Base-by-base conservation (phyloP, 2,113 vertebrate genomes). In the Electrona antarctica region DNA sequence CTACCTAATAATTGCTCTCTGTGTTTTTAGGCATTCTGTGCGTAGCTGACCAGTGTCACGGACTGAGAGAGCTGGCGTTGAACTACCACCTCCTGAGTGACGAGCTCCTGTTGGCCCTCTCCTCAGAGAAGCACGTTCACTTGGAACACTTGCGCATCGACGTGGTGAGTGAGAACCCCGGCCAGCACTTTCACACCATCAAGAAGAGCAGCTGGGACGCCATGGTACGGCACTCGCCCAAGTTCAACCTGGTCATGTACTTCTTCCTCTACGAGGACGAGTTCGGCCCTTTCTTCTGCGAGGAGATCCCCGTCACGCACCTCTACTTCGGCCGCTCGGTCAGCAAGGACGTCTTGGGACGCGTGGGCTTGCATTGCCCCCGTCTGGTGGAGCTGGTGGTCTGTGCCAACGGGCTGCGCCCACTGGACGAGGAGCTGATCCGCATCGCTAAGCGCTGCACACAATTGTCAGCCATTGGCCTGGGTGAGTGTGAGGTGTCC, bases 151-250 rank as follows among this genome's bases (percentile, higher is more conserved):
- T 99, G 75, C 95, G 97, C 77, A 96, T 99, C 8, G 97, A 99
- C 1, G 97, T 98, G n/a, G 97, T 99, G 84, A 98, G 97, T 48
- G 97, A 98, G 77, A 98, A 98, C 73, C 96, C 96, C 0, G 96
- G 96, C 73, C 96, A 97, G 91, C 97, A 97, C 77, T 98, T 98
- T 79, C 96, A 97, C 89, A 90, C 94, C 0, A 96, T 99, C 82
- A 95, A 97, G 90, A 97, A 96, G 91, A 98, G 96, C 94, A 99
- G 97, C 91, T 99, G 97, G 97, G 97, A 98, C n/a, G 96, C 97
- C 89, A 96, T 99, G 92, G 93, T 97, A 89, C 95, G 88, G 69
- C 97, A 99, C 85, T 99, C 97, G 13, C 97, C 97, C 46, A 98
- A 98, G 90, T 96, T 99, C 59, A 99, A 96, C 82, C 90, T 99